Percentiles rank a stretch among this genome's conserved stretches.
These are phyloP conservation scores for Polydesmus complanatus DNA, from an alignment of 2,888 invertebrate genomes.

Conservation along the genomic window DNA sequence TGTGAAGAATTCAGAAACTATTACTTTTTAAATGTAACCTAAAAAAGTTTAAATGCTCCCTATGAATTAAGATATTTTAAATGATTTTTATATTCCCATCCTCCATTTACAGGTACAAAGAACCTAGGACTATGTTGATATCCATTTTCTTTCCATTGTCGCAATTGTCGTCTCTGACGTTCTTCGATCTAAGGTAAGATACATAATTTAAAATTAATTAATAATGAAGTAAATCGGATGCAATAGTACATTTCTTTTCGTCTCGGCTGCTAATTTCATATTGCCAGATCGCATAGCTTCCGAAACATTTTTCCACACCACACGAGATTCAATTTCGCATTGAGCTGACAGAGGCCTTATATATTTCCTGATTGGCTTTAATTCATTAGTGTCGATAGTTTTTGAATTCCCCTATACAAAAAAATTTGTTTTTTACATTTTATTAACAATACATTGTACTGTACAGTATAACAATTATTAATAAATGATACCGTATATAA, in stretches of 20 bases:
- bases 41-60: background rate
- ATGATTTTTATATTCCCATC: constrained; percentile 12
- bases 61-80: background rate
- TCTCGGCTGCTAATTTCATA: constrained; percentile 34
- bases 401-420: constrained; percentile 22
- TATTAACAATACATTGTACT: background rate
- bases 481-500: background rate
- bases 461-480: too few species aligned
- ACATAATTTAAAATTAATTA: constrained; percentile 1
- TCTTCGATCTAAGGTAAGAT: constrained; percentile 20
- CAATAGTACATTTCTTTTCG: constrained; percentile 27
- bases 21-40: too few species aligned
- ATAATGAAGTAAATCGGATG: background rate
- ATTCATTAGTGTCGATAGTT: constrained; percentile 26
- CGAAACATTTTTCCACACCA: constrained; percentile 37
- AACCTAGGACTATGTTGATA: background rate
- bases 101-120: background rate
- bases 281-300: constrained; percentile 33
- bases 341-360: constrained; percentile 34
- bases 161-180: background rate
- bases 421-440: background rate
- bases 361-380: constrained; percentile 29
- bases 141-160: constrained; percentile 9
- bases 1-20: too few species aligned
- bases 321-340: constrained; percentile 35